Evolutionary conservation across 2,797 vertebrate genomes (phyloP).

Genomic region (Alauda arvensis): DNA sequence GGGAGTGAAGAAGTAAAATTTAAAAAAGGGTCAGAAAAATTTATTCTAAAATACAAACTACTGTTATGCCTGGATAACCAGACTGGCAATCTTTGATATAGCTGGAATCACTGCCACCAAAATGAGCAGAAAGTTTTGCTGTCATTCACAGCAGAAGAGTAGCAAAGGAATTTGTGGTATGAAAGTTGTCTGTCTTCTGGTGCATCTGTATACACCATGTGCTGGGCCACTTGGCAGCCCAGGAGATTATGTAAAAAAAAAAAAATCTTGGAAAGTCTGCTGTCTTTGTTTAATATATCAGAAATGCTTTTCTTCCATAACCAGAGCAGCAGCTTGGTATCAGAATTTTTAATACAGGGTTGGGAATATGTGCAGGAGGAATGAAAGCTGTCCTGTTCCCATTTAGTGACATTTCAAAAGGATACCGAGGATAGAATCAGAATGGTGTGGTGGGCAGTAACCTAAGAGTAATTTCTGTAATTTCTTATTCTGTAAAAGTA

Average conservation of each 20-base stretch:
- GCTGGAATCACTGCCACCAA: not conserved
- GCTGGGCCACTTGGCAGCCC: slow-evolving; percentile 57
- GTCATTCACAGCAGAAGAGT: slow-evolving; percentile 24
- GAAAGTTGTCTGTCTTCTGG: slow-evolving; percentile 46
- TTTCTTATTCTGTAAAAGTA: not conserved
- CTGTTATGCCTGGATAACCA: not conserved
- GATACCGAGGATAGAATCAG: not conserved
- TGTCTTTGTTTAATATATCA: slow-evolving; percentile 52
- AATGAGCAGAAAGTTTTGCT: slow-evolving; percentile 44
- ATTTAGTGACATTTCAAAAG: not conserved
- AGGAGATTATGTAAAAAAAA: slow-evolving; percentile 44
- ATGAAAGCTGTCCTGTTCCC: not conserved
- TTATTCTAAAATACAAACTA: not conserved
- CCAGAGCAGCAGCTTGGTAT: slow-evolving; percentile 25
- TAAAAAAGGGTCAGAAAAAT: not conserved
- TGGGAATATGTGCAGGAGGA: not conserved
- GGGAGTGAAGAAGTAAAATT: not conserved
- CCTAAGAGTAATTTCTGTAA: not conserved
- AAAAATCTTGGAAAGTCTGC: slow-evolving; percentile 29
- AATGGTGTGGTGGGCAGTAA: not conserved
- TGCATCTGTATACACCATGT: slow-evolving; percentile 60
- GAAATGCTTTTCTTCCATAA: slow-evolving; percentile 52
- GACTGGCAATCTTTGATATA: not conserved
- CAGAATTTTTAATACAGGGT: slow-evolving; percentile 1
- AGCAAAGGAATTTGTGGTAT: slow-evolving; percentile 62